Conservation (phyloP, 2,797 vertebrate species). For the Rhinatrema bivittatum region DNA sequence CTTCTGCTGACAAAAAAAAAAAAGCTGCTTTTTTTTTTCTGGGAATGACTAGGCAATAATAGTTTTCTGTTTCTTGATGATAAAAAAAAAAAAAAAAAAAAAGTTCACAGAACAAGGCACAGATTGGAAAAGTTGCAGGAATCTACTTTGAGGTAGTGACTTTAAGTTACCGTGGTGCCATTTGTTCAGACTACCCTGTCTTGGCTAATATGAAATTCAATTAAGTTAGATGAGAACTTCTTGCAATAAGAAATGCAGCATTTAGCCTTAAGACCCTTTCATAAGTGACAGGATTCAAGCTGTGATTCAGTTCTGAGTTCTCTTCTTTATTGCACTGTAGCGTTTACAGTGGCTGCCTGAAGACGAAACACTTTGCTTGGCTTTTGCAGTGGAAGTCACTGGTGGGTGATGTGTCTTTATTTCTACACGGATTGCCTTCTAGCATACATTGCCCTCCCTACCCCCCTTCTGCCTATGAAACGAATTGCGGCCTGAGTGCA, state of each 20-base stretch:
- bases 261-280: constrained; percentile 61
- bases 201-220: constrained; percentile 21
- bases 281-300: constrained; percentile 42
- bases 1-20: too few species aligned
- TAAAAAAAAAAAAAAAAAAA: too few species aligned
- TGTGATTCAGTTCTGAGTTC: constrained; percentile 29
- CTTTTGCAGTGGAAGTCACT: constrained; percentile 31
- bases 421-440: constrained; percentile 41
- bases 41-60: constrained; percentile 28
- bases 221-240: constrained; percentile 34
- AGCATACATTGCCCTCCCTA: constrained; percentile 21
- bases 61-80: constrained; percentile 23
- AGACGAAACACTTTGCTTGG: constrained; percentile 37
- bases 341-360: constrained; percentile 38
- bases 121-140: constrained; percentile 7
- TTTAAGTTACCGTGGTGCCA: too few species aligned
- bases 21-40: constrained; percentile 9
- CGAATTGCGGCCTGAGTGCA: not conserved
- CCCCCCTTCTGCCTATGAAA: constrained; percentile 9
- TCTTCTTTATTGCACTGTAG: constrained; percentile 23
- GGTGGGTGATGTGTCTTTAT: constrained; percentile 21
- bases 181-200: constrained; percentile 2
- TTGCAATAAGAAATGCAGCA: constrained; percentile 51
- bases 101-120: constrained; percentile 11
- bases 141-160: too few species aligned